Base-by-base conservation (phyloP, 30 jellyfish, hydroid and myxozoan species). In the Mastigias papua region DNA sequence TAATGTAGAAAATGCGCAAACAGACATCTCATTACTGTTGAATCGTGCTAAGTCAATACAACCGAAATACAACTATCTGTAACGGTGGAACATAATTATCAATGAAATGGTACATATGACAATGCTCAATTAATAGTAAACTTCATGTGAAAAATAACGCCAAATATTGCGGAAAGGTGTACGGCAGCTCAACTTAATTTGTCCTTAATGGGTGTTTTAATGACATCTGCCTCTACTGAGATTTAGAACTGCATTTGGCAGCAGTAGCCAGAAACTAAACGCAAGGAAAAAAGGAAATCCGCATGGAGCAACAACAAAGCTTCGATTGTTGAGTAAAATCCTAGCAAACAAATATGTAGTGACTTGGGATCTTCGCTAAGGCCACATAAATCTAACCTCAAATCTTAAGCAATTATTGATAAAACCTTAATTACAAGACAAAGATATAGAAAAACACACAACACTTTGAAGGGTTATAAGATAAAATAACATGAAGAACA, bases 251-350 rank as follows among this genome's bases (percentile, higher is more conserved):
- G 27, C 67, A 54, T 54, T 16, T 54, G 27, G 9, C 7, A 54
- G 27, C 27, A 54, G 67, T 54, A 6, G 17, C 25, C 9, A 7
- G 19, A 63, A 17, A 15, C 32, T 63, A 9, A 20, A 63, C 3
- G 46, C 21, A 26, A n/a, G n/a, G 74, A 27, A 19, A n/a, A 63
- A 27, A 63, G 74, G 74, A 63, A 54, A 63, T 63, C 74, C 74
- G 15, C 74, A 20, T 23, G 74, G 74, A 35, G 42, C 23, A 25
- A 26, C 34, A 63, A 23, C 34, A 63, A 63, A 20, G 37, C 74
- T 26, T 63, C 46, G 37, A 63, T 27, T 63, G 74, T 63, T 63
- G 13, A 25, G 19, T 27, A 63, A 2, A n/a, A 63, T 6, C 46
- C 46, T 17, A 27, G 20, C 19, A 20, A 8, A 22, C 46, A 63